Conservation (phyloP, 2,888 invertebrate genomes). For the Phyto melanocephala region DNA sequence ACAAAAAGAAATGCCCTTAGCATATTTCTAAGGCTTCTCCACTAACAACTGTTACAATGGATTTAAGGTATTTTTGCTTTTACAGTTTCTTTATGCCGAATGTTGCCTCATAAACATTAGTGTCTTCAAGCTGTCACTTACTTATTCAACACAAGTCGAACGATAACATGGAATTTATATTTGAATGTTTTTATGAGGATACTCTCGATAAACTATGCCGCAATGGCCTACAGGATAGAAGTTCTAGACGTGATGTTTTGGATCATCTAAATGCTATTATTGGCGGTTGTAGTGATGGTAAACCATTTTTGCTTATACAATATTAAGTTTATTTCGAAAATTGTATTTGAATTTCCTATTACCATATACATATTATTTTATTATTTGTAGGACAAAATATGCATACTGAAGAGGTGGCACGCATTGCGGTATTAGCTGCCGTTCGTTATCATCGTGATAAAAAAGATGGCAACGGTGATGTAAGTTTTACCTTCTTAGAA, state of each 20-base stretch:
- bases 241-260: slow-evolving; percentile 85
- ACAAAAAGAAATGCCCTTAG: background rate
- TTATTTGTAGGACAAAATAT: slow-evolving; percentile 74
- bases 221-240: slow-evolving; percentile 85
- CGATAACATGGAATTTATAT: slow-evolving; percentile 85
- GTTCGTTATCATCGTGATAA: slow-evolving; percentile 77
- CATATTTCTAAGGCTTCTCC: slow-evolving; percentile 38
- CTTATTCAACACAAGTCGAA: background rate
- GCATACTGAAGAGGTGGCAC: slow-evolving; percentile 76
- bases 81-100: background rate
- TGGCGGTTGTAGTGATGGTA: slow-evolving; percentile 82
- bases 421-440: slow-evolving; percentile 76
- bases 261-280: slow-evolving; percentile 89
- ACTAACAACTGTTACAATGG: slow-evolving; percentile 19
- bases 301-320: slow-evolving; percentile 34
- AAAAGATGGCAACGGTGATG: slow-evolving; percentile 73
- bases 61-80: background rate
- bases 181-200: slow-evolving; percentile 89
- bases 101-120: background rate
- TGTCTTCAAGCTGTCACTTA: background rate
- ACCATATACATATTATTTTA: background rate
- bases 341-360: background rate
- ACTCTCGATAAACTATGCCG: slow-evolving; percentile 86
- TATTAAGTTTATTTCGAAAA: background rate
- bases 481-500: slow-evolving; percentile 56